These are phyloP conservation scores for Cynodonichthys magdalenae DNA, from an alignment of 2,797 vertebrate genomes.

Conservation along the genomic window DNA sequence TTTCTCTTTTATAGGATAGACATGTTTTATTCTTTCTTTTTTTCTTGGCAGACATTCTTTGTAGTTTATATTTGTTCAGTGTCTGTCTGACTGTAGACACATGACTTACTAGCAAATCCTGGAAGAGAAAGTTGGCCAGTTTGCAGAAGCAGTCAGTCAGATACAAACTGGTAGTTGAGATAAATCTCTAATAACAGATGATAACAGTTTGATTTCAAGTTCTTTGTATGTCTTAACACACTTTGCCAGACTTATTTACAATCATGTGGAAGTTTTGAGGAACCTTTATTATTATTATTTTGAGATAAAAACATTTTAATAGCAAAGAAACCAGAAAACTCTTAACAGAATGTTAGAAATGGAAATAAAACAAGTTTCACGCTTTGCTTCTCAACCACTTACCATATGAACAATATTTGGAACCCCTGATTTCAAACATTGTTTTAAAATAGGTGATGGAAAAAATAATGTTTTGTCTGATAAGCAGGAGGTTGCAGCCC, in stretches of 20 bases:
- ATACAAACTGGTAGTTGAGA: not conserved
- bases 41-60: not conserved
- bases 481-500: not conserved
- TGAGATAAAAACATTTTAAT: not conserved
- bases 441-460: not conserved
- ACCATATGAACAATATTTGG: not conserved
- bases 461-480: too few species aligned
- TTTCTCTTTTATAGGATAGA: too few species aligned
- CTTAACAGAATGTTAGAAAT: not conserved
- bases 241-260: not conserved
- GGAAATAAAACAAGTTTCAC: not conserved
- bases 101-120: not conserved
- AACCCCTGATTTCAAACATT: not conserved
- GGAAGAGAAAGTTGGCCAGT: not conserved
- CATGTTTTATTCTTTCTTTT: not conserved
- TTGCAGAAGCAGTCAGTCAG: not conserved
- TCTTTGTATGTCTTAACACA: not conserved
- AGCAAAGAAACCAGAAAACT: not conserved
- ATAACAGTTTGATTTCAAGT: too few species aligned
- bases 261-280: not conserved
- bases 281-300: not conserved
- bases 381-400: not conserved
- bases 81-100: not conserved
- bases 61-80: not conserved
- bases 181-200: not conserved